Evolutionary conservation across 2,113 vertebrate genomes (phyloP), one percentile per base, ranked within the genome.

Genomic region (Petroica traversi): DNA sequence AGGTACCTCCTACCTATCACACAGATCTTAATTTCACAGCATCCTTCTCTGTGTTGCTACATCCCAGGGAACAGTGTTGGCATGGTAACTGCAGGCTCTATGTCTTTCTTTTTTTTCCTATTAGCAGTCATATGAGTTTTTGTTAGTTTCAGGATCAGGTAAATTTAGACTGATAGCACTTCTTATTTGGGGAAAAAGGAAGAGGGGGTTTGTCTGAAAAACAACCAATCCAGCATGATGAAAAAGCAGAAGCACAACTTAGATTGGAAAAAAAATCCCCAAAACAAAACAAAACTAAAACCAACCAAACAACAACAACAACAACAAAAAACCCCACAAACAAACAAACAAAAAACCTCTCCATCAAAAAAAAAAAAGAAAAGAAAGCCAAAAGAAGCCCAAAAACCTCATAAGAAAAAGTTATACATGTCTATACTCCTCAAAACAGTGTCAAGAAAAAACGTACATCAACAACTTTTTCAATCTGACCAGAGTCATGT

Each of bases 11-110:
- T 36, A 61, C 92, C 49, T 72, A 81, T 80, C 24, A 41, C 88
- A 81, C 63, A 94, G 49, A 75, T 76, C 78, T 95, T 92, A 92
- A 62, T 92, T 97, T 95, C 93, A 91, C 78, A 96, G 89, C 93
- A 97, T 97, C 95, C 88, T 68, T 69, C 90, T 95, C 96, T 97
- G 79, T 91, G 88, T 82, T 90, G 92, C 84, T 93, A 82, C 92
- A 85, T 90, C 79, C 88, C 26, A 40, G 71, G 83, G 86, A 97
- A 75, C n/a, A 89, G 73, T 24, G 98, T 98, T 98, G 98, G 91
- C 97, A 98, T 98, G 95, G 98, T 94, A 98, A 98, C 98, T 5
- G 63, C 66, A 94, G 90, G 91, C 95, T 96, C 91, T 36, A 66
- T 72, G 67, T 68, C 94, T 95, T 85, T 9, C 49, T 59, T 59